These are phyloP conservation scores for Mormyrops boulengeri DNA, from an alignment of 2,797 vertebrate genomes.

Conservation along the genomic window DNA sequence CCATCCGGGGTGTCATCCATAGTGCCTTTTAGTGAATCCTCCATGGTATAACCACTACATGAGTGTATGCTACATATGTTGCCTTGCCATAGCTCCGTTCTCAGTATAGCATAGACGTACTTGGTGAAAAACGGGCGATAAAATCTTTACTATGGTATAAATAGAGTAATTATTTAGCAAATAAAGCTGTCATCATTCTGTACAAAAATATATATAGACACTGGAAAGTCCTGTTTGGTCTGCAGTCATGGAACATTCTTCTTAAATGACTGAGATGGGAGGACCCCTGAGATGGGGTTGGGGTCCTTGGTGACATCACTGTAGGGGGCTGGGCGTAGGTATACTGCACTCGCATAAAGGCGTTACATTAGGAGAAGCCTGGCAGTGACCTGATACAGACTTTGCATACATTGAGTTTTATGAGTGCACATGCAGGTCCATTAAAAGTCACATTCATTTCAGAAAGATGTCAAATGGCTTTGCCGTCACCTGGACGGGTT, in stretches of 20 bases:
- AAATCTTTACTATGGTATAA: constrained; percentile 10
- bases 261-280: not conserved
- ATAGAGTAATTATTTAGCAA: constrained; percentile 15
- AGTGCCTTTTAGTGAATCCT: not conserved
- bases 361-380: constrained; percentile 10
- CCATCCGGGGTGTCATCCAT: not conserved
- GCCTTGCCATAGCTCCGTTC: constrained; percentile 2
- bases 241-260: constrained; percentile 21
- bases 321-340: not conserved
- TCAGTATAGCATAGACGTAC: not conserved
- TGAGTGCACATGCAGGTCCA: constrained; percentile 21
- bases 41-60: not conserved
- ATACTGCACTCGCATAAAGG: not conserved
- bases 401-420: constrained; percentile 51
- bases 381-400: constrained; percentile 36
- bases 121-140: not conserved
- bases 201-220: constrained; percentile 14
- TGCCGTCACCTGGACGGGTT: constrained; percentile 10
- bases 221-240: constrained; percentile 20
- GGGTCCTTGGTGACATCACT: not conserved
- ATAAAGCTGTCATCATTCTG: constrained; percentile 9
- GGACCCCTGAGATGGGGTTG: not conserved
- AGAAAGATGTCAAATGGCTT: constrained; percentile 7
- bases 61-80: constrained; percentile 7
- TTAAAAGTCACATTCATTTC: constrained; percentile 32